Evolutionary conservation across 2,113 vertebrate species (phyloP), one percentile per base, ranked within the genome.

Genomic region (Ivindomyrus marchei): DNA sequence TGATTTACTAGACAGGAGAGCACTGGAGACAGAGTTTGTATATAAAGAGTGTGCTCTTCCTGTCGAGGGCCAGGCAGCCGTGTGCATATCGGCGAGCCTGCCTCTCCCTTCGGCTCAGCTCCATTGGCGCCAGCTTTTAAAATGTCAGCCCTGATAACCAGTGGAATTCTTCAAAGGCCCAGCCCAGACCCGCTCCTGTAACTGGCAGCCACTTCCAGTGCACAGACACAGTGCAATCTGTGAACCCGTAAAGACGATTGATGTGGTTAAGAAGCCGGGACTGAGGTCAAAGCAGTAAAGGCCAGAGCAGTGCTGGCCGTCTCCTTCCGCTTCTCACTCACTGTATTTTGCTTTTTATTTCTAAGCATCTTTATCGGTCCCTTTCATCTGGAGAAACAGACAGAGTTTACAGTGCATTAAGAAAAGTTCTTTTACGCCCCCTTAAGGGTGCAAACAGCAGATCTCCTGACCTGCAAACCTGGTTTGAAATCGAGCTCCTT

Each of bases 111-210:
- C 4, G 6, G 42, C 62, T 46, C 3, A 24, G 4, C 24, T 19
- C 62, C 19, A 15, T 89, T 89, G 19, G 42, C 19, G 27, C 15
- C 46, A 8, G 45, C 66, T n/a, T 49, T 80, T 77, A 74, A 70
- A 77, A 89, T 77, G 62, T 70, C 88, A 70, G 88, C n/a, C 7
- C 11, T n/a, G 11, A 50, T 89, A 77, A 89, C 58, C 42, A 77
- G n/a, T 27, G 39, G 56, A 77, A 45, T 49, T 50, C 66, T 89
- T 89, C 58, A 77, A n/a, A 89, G 46, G 8, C 45, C 46, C n/a
- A 27, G n/a, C 47, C 10, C 49, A 31, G 15, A n/a, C 47, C 49
- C 45, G 3, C n/a, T 87, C 85, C 4, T 15, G 39, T 46, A 47
- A 66, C 19, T 42, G 56, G 3, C 39, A 50, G 13, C 62, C 36